These are phyloP conservation scores for Barypeithes pellucidus DNA, from an alignment of 2,888 invertebrate species.

Conservation along the genomic window DNA sequence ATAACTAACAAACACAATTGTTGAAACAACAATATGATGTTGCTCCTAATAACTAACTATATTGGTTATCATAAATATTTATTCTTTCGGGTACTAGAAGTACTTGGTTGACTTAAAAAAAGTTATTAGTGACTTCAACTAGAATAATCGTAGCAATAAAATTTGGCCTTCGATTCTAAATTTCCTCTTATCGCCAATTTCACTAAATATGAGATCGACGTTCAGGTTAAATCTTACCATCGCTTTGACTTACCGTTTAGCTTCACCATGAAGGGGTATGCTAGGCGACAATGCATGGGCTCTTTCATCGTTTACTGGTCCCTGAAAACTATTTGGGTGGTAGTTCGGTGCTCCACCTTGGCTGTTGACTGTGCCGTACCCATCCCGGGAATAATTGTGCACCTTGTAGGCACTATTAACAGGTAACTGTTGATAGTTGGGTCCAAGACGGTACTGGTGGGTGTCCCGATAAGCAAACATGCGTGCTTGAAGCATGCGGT, in stretches of 20 bases:
- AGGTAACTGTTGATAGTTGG: constrained; percentile 92
- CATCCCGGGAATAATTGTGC: constrained; percentile 91
- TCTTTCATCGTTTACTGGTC: constrained; percentile 82
- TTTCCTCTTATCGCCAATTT: too few species aligned
- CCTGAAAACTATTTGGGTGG: constrained; percentile 95
- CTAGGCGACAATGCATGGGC: constrained; percentile 76
- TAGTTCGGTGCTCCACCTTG: constrained; percentile 94
- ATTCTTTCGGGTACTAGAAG: too few species aligned
- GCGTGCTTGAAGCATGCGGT: constrained; percentile 92
- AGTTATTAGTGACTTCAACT: too few species aligned
- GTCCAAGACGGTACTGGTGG: constrained; percentile 90
- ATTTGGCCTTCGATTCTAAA: too few species aligned
- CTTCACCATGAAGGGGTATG: constrained; percentile 81
- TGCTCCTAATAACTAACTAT: too few species aligned
- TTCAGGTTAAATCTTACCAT: too few species aligned
- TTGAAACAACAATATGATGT: too few species aligned
- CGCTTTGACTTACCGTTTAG: constrained; percentile 78
- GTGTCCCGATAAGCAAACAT: constrained; percentile 94
- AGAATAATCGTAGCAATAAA: too few species aligned
- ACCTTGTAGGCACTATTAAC: constrained; percentile 93
- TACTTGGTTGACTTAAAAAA: too few species aligned
- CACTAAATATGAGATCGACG: too few species aligned
- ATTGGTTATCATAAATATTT: too few species aligned
- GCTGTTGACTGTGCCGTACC: constrained; percentile 76
- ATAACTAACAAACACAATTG: too few species aligned